Percentiles rank a stretch among this genome's conserved stretches.
Evolutionary conservation across 2,797 vertebrate genomes (phyloP).

Genomic region (Gymnothorax reevesii): DNA sequence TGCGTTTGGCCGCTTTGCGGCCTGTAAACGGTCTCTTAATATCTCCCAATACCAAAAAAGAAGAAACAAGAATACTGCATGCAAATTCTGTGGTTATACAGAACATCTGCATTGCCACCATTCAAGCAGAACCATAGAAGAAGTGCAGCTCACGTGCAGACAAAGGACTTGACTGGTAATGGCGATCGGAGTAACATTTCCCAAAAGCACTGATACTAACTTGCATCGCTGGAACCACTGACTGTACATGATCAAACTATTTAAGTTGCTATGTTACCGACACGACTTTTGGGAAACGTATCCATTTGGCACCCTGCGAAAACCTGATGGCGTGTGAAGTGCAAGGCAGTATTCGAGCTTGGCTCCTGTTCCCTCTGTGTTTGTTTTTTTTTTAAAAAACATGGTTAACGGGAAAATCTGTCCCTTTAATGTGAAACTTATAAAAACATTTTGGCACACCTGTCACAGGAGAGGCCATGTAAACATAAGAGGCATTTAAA

Average conservation of each 20-base stretch:
- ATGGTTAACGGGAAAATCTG: background rate
- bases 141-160: background rate
- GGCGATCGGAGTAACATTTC: background rate
- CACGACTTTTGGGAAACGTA: too few relatives aligned
- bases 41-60: background rate
- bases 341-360: background rate
- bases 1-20: background rate
- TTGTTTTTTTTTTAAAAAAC: background rate
- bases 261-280: too few relatives aligned
- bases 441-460: constrained; percentile 10
- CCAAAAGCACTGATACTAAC: too few relatives aligned
- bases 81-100: background rate
- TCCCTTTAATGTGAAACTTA: background rate
- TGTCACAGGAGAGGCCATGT: background rate
- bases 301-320: background rate
- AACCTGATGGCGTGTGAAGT: background rate
- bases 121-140: background rate
- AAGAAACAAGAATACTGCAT: background rate
- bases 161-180: background rate
- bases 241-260: too few relatives aligned
- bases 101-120: background rate
- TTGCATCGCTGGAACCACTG: too few relatives aligned
- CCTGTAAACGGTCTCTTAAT: background rate
- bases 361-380: background rate
- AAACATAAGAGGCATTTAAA: background rate